phyloP scores from a whole-genome alignment of 2,113 vertebrate genomes.

The Coturnix japonica region DNA sequence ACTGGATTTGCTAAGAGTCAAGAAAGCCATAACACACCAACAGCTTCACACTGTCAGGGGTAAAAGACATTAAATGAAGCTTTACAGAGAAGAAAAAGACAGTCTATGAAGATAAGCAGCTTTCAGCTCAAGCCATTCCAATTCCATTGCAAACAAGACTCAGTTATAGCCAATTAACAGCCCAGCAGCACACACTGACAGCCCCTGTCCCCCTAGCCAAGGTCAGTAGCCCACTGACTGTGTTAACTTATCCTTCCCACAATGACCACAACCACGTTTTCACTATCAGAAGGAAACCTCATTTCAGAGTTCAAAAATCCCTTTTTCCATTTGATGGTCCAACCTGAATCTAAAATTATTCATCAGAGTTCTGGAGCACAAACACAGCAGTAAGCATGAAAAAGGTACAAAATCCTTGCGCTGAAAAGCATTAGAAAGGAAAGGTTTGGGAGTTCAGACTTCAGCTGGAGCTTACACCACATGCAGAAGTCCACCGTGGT shows the following conservation, averaged over 20 bases:
- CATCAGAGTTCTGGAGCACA: not conserved
- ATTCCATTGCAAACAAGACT: not conserved
- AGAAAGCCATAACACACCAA: not conserved
- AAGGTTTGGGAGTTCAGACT: accelerated
- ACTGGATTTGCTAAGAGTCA: not conserved
- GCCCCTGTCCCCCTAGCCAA: not conserved
- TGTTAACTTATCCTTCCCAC: not conserved
- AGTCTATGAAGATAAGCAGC: not conserved
- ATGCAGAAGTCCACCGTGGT: not conserved
- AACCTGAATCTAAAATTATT: not conserved
- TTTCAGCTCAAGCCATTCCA: not conserved
- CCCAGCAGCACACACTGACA: not conserved
- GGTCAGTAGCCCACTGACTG: not conserved
- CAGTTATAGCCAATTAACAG: not conserved
- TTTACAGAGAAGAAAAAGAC: not conserved
- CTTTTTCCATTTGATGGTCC: not conserved
- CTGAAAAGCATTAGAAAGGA: not conserved
- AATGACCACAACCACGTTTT: not conserved
- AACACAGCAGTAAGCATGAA: not conserved
- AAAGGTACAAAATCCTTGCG: not conserved
- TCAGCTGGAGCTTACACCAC: not conserved
- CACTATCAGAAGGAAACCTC: not conserved
- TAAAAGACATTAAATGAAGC: not conserved
- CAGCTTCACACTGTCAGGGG: not conserved
- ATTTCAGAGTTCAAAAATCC: not conserved